Percentiles rank a stretch among this genome's conserved stretches.
phyloP scores from a whole-genome alignment of 1,140 invertebrate genomes.

The Galendromus occidentalis region DNA sequence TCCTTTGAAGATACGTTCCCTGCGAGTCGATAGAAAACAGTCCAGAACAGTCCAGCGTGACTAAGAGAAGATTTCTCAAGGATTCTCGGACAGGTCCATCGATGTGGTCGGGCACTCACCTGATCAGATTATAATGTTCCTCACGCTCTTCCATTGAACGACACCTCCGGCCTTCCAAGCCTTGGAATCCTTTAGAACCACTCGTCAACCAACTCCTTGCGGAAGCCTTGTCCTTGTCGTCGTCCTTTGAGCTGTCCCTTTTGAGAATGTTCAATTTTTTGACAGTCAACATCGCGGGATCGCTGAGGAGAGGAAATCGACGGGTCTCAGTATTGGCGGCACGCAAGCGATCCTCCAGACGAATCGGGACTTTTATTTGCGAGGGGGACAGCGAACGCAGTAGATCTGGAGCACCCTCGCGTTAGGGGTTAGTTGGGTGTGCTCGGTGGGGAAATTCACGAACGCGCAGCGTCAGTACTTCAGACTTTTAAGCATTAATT shows the following conservation, averaged over 20 bases:
- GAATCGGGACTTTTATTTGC: too few species aligned
- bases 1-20: conserved; percentile 8
- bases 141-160: conserved; percentile 8
- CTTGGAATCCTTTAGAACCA: background rate
- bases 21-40: background rate
- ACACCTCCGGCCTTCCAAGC: conserved; percentile 1
- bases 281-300: conserved; percentile 4
- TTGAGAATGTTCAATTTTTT: conserved; percentile 2
- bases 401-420: too few species aligned
- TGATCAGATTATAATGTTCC: conserved; percentile 5
- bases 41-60: background rate
- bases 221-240: conserved; percentile 5
- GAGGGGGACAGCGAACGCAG: too few species aligned
- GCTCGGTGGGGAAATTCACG: too few species aligned
- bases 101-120: background rate
- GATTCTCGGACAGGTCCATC: background rate
- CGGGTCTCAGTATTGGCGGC: too few species aligned
- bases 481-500: too few species aligned
- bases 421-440: too few species aligned
- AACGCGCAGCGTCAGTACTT: too few species aligned
- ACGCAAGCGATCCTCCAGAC: too few species aligned
- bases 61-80: background rate
- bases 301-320: too few species aligned
- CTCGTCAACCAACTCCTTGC: background rate
- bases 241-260: conserved; percentile 2